Conservation (phyloP, 2,113 vertebrate genomes). For the Bubo bubo region DNA sequence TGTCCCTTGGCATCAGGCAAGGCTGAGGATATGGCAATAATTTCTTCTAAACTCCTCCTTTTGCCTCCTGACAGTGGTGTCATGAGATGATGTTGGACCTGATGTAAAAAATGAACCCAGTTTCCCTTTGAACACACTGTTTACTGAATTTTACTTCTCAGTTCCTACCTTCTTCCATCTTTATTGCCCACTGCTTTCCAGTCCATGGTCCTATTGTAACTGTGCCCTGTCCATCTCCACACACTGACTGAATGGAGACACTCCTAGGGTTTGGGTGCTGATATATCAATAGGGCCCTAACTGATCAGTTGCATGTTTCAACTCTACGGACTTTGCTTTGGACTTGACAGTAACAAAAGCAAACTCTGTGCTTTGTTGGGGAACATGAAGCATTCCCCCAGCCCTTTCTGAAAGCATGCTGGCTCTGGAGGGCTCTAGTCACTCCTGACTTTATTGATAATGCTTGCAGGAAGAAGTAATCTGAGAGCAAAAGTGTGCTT, state of each 20-base stretch:
- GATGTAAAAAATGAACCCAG: neutral
- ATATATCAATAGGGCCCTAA: fast-evolving
- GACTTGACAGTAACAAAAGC: neutral
- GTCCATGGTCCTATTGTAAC: neutral
- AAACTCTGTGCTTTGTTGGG: neutral
- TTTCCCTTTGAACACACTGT: neutral
- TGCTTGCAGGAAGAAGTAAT: neutral
- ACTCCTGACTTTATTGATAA: neutral
- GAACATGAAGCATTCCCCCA: neutral
- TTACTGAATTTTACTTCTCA: neutral
- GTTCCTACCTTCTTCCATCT: neutral
- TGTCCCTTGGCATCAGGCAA: neutral
- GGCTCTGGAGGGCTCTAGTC: neutral
- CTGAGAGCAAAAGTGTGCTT: neutral
- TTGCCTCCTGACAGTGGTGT: neutral
- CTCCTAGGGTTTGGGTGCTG: neutral
- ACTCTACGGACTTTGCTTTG: neutral
- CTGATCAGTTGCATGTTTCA: neutral
- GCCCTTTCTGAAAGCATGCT: neutral
- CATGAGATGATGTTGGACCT: neutral
- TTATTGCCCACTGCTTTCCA: neutral
- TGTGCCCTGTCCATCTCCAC: neutral
- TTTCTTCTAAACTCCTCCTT: neutral
- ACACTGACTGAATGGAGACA: neutral
- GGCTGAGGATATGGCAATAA: neutral